Base-by-base conservation (phyloP, 2,113 vertebrate genomes). In the Pao palembangensis region DNA sequence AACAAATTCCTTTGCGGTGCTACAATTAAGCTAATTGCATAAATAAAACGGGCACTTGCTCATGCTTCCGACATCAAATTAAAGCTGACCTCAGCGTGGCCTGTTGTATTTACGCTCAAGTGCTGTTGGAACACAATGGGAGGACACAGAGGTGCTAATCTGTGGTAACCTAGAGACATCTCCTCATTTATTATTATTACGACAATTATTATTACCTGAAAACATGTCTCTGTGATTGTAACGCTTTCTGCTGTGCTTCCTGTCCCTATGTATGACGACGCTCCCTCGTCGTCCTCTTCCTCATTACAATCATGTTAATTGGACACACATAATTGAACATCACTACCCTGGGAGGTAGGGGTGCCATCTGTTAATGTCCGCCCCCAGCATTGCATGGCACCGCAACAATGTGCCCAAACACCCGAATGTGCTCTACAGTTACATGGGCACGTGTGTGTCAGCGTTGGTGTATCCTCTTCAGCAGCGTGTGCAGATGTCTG, bases 241-340 rank as follows among this genome's bases (percentile, higher is more conserved):
- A 15, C 44, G 58, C 47, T 8, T 49, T 28, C 17, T 23, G 18
- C 34, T 20, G 3, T 20, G 54, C 53, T 62, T 59, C n/a, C 51
- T 61, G 53, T 64, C 34, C 34, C 34, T 12, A 2, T 38, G 34
- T 2, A 38, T 3, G 34, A 8, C 51, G 44, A 47, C 44, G 21
- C 49, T 28, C 18, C 59, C 17, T 58, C 63, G 52, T 67, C 69
- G 73, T 49, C 8, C 74, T 72, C 77, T 76, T 58, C 38, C 79
- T 67, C 76, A 73, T 78, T 81, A 73, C 77, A 78, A 87, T 88
- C 69, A 84, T 87, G 81, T 79, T 86, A 89, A 91, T 88, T 89
- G 83, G 87, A 88, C 73, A 86, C 82, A 85, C 76, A 85, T 89
- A 88, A 90, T 89, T 88, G 83, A 90, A 81, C 86, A 85, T 86